A percentile compares a stretch with the other conserved stretches of the same genome.
These are phyloP conservation scores for Alauda arvensis DNA, from an alignment of 2,797 vertebrate species.

Conservation along the genomic window DNA sequence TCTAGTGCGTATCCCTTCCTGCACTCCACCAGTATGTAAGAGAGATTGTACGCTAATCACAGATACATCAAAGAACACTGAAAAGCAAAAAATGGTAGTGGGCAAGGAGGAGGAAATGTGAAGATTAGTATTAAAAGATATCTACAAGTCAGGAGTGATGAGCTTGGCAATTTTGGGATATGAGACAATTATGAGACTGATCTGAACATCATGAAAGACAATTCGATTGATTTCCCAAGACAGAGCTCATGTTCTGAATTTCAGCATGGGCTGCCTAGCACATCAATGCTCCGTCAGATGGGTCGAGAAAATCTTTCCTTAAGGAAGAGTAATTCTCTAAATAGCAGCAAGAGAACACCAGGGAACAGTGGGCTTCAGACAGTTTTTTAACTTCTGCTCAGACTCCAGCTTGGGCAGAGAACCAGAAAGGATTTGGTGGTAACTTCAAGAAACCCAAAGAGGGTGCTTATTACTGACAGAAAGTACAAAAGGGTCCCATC, in stretches of 20 bases:
- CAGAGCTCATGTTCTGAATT: background rate
- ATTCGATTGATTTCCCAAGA: background rate
- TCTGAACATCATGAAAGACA: background rate
- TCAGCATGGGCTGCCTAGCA: background rate
- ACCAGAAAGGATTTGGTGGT: background rate
- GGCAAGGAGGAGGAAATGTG: background rate
- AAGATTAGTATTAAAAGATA: background rate
- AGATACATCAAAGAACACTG: background rate
- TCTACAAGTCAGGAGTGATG: background rate
- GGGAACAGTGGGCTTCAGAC: background rate
- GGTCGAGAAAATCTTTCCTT: background rate
- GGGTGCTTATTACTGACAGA: background rate
- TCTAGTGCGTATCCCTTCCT: background rate
- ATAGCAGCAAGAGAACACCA: background rate
- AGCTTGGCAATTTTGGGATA: background rate
- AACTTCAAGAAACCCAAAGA: background rate
- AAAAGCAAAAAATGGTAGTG: background rate
- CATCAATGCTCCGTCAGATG: background rate
- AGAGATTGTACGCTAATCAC: background rate
- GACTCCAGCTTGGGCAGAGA: background rate
- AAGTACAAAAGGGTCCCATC: background rate
- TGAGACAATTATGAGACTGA: background rate
- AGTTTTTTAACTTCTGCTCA: background rate
- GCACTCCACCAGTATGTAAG: background rate
- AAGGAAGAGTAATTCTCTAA: background rate